phyloP scores from a whole-genome alignment of 2,797 vertebrate species.

The Coccyzus lansbergi region DNA sequence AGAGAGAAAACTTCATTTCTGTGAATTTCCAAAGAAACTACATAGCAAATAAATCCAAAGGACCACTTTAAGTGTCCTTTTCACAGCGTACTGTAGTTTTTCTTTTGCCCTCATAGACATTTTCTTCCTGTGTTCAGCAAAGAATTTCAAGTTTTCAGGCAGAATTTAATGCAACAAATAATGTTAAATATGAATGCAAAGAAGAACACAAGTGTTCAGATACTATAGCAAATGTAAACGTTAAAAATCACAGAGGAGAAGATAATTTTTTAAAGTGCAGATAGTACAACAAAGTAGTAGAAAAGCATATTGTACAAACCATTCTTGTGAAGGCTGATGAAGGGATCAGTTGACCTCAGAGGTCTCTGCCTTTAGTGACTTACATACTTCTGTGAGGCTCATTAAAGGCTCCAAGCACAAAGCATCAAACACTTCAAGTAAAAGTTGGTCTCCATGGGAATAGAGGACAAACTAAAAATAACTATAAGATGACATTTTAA shows the following conservation, averaged over 20 bases:
- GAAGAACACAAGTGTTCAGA: neutral
- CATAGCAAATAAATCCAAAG: neutral
- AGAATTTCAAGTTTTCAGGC: neutral
- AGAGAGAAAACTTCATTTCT: neutral
- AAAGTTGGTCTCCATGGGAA: slow-evolving; percentile 69
- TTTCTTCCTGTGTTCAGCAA: neutral
- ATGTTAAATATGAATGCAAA: neutral
- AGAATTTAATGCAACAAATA: neutral
- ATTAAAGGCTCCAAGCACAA: slow-evolving; percentile 38
- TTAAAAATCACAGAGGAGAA: neutral
- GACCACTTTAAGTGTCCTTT: neutral
- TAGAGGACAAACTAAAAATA: slow-evolving; percentile 69
- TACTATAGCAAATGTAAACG: neutral
- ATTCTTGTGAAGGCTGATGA: neutral
- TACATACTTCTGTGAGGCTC: neutral
- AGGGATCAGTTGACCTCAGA: neutral
- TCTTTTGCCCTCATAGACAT: neutral
- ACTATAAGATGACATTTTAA: neutral
- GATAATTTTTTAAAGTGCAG: neutral
- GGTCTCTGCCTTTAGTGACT: slow-evolving; percentile 1
- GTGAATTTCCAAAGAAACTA: neutral
- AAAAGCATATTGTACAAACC: neutral
- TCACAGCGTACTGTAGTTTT: accelerated
- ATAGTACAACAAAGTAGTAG: neutral
- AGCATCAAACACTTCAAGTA: slow-evolving; percentile 33